Evolutionary conservation across 2,888 invertebrate species (phyloP), one percentile per base, ranked within the genome.

Genomic region (Idaea straminata): DNA sequence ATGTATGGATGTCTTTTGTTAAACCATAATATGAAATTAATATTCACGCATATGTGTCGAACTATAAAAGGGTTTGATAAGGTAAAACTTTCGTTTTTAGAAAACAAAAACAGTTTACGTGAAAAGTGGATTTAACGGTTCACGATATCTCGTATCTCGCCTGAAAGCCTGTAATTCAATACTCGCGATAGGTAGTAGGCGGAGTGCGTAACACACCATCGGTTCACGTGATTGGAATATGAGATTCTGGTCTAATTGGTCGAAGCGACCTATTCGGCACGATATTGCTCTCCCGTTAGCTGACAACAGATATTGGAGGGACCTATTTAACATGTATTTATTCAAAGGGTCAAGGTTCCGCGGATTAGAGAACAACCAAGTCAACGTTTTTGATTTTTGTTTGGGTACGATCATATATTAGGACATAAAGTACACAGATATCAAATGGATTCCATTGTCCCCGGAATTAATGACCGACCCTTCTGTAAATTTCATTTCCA

Each of bases 161-260:
- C 70, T 64, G 66, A 75, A 76, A 76, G 75, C 74, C 77, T 71
- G 78, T 82, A 81, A 84, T 81, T 82, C 79, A 82, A 82, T 83
- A 76, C 72, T 70, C 76, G 67, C 72, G 72, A 79, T 75, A 76
- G 79, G 77, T 80, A 77, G 77, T 78, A 74, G 64, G 62, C 63
- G 60, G 72, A 73, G 73, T 76, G 76, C 77, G 79, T 81, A 80
- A 81, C 81, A 79, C 75, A 77, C 78, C 77, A 80, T 76, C 71
- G 76, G 78, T 61, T 74, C 79, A 84, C 87, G 88, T 86, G 87
- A 77, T 77, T 75, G 69, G 85, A 81, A 81, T 83, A 77, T 75
- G 76, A 75, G 76, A 77, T 73, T 73, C 72, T 67, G 66, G 67
- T 77, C 76, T 83, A 83, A 83, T 82, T 83, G 79, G 71, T 74